Evolutionary conservation across 2,113 vertebrate genomes (phyloP).

Genomic region (Cryptotis parvus): DNA sequence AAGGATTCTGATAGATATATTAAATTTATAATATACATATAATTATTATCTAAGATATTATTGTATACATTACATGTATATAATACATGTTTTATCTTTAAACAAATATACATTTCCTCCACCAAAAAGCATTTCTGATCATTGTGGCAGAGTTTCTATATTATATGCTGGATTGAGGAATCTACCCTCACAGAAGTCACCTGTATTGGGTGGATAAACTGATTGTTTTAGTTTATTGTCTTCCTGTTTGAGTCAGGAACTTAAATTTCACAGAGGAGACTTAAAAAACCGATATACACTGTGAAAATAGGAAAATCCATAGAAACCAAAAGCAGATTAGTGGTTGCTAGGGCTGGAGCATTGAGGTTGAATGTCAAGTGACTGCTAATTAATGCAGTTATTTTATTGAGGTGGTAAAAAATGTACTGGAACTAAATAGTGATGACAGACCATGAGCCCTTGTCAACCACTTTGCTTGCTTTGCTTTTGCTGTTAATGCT

Average conservation of each 20-base stretch:
- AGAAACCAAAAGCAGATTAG: neutral
- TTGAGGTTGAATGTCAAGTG: neutral
- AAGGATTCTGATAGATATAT: neutral
- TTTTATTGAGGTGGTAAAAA: neutral
- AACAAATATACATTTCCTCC: too few species aligned
- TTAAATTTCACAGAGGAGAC: neutral
- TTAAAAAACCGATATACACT: neutral
- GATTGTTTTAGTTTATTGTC: neutral
- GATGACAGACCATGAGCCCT: neutral
- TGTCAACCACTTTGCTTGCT: neutral
- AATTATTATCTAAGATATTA: neutral
- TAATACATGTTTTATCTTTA: too few species aligned
- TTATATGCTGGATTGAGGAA: neutral
- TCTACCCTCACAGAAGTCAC: neutral
- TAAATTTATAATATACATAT: neutral
- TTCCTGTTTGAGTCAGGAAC: neutral
- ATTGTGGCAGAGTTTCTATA: too few species aligned
- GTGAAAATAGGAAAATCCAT: neutral
- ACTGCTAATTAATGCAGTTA: neutral
- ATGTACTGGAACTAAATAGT: neutral
- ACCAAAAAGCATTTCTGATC: too few species aligned
- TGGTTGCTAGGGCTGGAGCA: neutral
- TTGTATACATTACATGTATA: neutral
- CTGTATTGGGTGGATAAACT: neutral
- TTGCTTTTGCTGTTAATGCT: neutral